Evolutionary conservation across 2,888 invertebrate species (phyloP), one percentile per base, ranked within the genome.

Genomic region (Incurvaria masculella): DNA sequence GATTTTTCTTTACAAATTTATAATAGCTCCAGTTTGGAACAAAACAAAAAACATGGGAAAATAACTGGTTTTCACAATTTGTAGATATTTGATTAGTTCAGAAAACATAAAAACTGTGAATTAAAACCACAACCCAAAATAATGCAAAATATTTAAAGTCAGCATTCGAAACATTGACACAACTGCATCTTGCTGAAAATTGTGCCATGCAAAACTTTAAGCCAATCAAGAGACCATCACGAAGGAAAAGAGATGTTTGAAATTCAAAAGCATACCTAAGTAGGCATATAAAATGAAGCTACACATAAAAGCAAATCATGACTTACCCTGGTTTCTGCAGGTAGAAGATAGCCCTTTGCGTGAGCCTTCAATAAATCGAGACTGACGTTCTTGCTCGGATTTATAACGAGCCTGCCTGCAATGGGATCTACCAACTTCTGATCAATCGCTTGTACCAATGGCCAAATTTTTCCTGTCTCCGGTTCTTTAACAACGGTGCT

Each of bases 291-390:
- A 40, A 64, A n/a, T 8, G 57, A 72, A 72, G 74, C 74, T 72
- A 65, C 72, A 52, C 65, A 64, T 8, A 61, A 57, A 59, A 53
- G 59, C 63, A 55, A 45, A 55, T 56, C 59, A 60, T 61, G 56
- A 87, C 93, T 94, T 85, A 94, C 94, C 92, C 94, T 86, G 68
- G 91, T 89, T 84, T 93, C 91, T 68, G 94, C 93, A 72, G 92
- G 87, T 80, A 94, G 83, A 64, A 94, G 86, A 79, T 89, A 87
- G 64, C 94, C 93, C 80, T 87, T 87, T 70, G 91, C 89, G 68
- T 87, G 82, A 66, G 94, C 94, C 80, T 91, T 92, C 63, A 87
- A 80, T 68, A 94, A 85, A 81, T 93, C 91, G 56, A 85, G 75
- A 68, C 75, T 79, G 53, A 78, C 68, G 60, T 81, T 82, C 65